These are phyloP conservation scores for Anthonomus grandis DNA, from an alignment of 1,140 invertebrate genomes.

Conservation along the genomic window DNA sequence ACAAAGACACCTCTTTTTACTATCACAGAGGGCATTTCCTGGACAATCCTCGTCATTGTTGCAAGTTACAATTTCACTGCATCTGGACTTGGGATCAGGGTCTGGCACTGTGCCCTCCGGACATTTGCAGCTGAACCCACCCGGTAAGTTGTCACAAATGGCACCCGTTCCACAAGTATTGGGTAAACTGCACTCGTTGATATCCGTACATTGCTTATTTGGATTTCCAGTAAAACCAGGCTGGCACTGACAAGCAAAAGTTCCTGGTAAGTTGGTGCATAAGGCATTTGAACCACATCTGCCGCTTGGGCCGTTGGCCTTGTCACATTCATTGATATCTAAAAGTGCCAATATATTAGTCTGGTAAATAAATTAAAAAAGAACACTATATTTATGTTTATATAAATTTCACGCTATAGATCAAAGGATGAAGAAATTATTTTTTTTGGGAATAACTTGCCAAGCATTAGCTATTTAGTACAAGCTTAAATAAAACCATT, in stretches of 20 bases:
- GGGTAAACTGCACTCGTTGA: slow-evolving; percentile 73
- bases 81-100: slow-evolving; percentile 74
- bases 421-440: neutral
- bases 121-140: slow-evolving; percentile 76
- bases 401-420: slow-evolving; percentile 1
- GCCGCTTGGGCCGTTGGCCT: slow-evolving; percentile 69
- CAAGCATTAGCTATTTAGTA: too few species aligned
- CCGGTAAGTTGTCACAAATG: slow-evolving; percentile 72
- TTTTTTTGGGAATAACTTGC: too few species aligned
- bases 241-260: slow-evolving; percentile 74
- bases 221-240: slow-evolving; percentile 78
- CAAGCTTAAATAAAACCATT: too few species aligned
- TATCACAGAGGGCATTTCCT: slow-evolving; percentile 83
- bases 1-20: slow-evolving; percentile 74
- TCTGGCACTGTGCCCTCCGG: slow-evolving; percentile 76
- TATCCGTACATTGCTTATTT: slow-evolving; percentile 71
- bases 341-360: too few species aligned
- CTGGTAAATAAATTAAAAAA: too few species aligned
- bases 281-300: slow-evolving; percentile 78
- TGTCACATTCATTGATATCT: slow-evolving; percentile 93
- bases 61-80: slow-evolving; percentile 77
- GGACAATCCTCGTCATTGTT: slow-evolving; percentile 74
- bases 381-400: too few species aligned
- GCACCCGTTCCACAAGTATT: slow-evolving; percentile 75
- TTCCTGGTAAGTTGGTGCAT: slow-evolving; percentile 80